Evolutionary conservation across 1,140 invertebrate species (phyloP).

Genomic region (Saccostrea glomerata): DNA sequence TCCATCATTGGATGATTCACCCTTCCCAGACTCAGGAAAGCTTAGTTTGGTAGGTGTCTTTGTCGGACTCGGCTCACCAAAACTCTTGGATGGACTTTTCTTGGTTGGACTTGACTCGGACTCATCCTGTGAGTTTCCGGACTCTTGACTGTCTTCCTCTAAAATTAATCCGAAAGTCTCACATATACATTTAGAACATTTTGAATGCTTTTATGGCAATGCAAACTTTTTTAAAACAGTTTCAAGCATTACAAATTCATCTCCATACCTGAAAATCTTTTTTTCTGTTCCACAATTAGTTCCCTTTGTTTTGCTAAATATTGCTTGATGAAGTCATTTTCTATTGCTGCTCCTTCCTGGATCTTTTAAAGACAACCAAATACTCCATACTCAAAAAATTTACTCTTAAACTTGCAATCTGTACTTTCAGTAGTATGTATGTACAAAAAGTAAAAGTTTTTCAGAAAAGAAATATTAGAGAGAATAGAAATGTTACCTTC

Average conservation of each 20-base stretch:
- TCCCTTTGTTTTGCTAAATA: conserved; percentile 74
- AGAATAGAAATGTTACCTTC: conserved; percentile 49
- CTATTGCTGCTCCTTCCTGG: conserved; percentile 63
- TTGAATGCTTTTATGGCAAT: background rate
- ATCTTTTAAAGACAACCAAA: background rate
- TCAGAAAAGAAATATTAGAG: background rate
- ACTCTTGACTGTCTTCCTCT: conserved; percentile 36
- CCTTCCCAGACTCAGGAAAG: background rate
- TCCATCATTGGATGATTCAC: background rate
- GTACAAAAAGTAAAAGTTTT: background rate
- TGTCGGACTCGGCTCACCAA: conserved; percentile 3
- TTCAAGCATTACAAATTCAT: background rate
- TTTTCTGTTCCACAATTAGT: conserved; percentile 68
- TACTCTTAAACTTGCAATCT: background rate
- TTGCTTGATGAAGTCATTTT: conserved; percentile 76
- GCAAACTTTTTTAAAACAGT: background rate
- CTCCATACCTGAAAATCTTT: conserved; percentile 69
- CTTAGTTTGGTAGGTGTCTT: background rate
- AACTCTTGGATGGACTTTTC: conserved; percentile 29
- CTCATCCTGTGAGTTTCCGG: conserved; percentile 32
- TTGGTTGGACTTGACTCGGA: conserved; percentile 41
- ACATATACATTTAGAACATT: background rate
- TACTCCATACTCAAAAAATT: background rate
- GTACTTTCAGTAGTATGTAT: too few species aligned
- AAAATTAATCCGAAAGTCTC: background rate